phyloP scores from a whole-genome alignment of 2,113 vertebrate species.

The Tachysurus fulvidraco region DNA sequence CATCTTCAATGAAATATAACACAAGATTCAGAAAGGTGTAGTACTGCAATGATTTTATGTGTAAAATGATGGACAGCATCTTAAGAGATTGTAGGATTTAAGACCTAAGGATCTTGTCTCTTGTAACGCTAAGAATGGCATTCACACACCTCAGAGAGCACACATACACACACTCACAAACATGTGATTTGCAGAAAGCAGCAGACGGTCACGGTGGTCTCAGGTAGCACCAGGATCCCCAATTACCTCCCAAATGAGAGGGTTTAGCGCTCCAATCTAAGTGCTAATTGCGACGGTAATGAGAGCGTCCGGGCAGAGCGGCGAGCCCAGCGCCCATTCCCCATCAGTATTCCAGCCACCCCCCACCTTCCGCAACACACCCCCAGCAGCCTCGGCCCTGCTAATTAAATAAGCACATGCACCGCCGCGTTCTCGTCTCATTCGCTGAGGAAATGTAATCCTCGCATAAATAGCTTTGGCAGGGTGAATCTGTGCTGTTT shows the following conservation, averaged over 20 bases:
- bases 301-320: constrained; percentile 87
- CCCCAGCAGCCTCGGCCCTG: constrained; percentile 75
- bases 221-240: constrained; percentile 89
- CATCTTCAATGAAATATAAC: neutral
- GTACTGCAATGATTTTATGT: neutral
- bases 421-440: constrained; percentile 88
- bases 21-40: neutral
- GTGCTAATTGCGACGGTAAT: constrained; percentile 98
- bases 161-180: constrained; percentile 29
- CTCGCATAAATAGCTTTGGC: constrained; percentile 98
- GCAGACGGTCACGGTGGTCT: constrained; percentile 82
- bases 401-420: constrained; percentile 99
- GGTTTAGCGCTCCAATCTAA: constrained; percentile 96
- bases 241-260: constrained; percentile 92
- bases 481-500: constrained; percentile 79
- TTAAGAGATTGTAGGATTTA: constrained; percentile 7
- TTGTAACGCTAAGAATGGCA: constrained; percentile 18
- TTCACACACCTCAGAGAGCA: neutral
- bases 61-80: neutral
- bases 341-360: constrained; percentile 82
- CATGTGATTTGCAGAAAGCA: constrained; percentile 75
- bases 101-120: neutral
- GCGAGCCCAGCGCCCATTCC: constrained; percentile 86
- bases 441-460: constrained; percentile 95
- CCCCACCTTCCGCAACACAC: constrained; percentile 45